Evolutionary conservation across 2,113 vertebrate genomes (phyloP).

Genomic region (Poeciliopsis occidentalis): DNA sequence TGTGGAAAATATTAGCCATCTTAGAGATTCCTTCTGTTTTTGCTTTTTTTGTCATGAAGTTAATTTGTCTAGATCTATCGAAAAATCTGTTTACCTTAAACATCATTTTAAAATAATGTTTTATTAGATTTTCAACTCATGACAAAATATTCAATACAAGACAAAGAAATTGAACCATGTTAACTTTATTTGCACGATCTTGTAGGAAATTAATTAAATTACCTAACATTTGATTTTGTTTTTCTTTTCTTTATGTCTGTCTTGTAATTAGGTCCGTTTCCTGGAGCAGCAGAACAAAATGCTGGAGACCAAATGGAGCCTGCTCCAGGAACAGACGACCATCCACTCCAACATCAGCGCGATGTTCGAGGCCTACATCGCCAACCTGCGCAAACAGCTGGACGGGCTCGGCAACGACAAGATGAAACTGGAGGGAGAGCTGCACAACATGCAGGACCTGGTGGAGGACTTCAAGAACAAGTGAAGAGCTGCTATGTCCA

Average conservation of each 20-base stretch:
- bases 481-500: slow-evolving; percentile 79
- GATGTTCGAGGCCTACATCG: slow-evolving; percentile 88
- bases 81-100: too few species aligned
- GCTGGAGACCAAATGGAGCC: slow-evolving; percentile 95
- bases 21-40: too few species aligned
- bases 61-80: too few species aligned
- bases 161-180: neutral
- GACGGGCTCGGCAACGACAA: slow-evolving; percentile 86
- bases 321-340: slow-evolving; percentile 90
- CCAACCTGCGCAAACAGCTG: slow-evolving; percentile 87
- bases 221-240: neutral
- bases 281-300: slow-evolving; percentile 99
- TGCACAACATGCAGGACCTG: slow-evolving; percentile 90
- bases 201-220: neutral
- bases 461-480: slow-evolving; percentile 97
- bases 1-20: too few species aligned
- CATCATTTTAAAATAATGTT: too few species aligned
- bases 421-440: slow-evolving; percentile 89
- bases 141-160: neutral
- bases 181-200: neutral
- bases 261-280: slow-evolving; percentile 85
- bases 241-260: neutral
- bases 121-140: neutral
- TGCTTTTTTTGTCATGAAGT: too few species aligned
- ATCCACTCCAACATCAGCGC: slow-evolving; percentile 84